A percentile compares a stretch with the other conserved stretches of the same genome.
These are phyloP conservation scores for Beaufortia kweichowensis DNA, from an alignment of 2,113 vertebrate species.

Conservation along the genomic window DNA sequence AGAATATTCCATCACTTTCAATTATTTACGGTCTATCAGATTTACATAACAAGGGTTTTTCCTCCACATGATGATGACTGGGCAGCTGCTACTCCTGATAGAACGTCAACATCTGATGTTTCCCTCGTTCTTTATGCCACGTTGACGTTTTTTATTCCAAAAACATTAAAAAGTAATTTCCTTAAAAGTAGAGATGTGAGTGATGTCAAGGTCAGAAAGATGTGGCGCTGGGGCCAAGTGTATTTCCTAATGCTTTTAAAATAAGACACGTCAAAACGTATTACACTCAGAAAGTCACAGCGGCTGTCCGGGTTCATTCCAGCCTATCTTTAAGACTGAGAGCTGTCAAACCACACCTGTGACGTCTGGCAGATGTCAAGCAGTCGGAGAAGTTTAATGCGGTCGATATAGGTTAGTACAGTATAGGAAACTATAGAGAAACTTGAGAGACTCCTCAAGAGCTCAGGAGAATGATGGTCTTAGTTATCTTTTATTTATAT, in stretches of 20 bases:
- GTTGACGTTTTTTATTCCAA: not conserved
- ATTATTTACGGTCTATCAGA: conserved; percentile 10
- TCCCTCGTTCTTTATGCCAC: not conserved
- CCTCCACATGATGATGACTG: not conserved
- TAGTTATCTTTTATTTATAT: not conserved
- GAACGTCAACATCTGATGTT: not conserved
- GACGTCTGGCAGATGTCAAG: not conserved
- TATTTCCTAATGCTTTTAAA: conserved; percentile 48
- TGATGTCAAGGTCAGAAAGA: conserved; percentile 22
- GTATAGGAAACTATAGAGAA: too few species aligned
- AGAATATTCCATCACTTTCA: not conserved
- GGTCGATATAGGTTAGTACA: not conserved
- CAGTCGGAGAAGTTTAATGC: not conserved
- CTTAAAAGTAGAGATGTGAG: not conserved
- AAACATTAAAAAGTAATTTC: conserved; percentile 34
- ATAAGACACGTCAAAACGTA: conserved; percentile 33
- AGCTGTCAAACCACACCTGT: conserved; percentile 1
- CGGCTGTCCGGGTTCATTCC: conserved; percentile 11
- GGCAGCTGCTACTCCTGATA: not conserved
- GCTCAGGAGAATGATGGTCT: too few species aligned
- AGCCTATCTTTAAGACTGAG: not conserved
- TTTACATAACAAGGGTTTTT: not conserved
- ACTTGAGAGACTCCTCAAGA: conserved; percentile 36
- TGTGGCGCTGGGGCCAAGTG: not conserved
- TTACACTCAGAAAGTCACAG: conserved; percentile 31